These are phyloP conservation scores for Panagrolaimus sp. DNA, from an alignment of 1,140 invertebrate species.

Conservation along the genomic window DNA sequence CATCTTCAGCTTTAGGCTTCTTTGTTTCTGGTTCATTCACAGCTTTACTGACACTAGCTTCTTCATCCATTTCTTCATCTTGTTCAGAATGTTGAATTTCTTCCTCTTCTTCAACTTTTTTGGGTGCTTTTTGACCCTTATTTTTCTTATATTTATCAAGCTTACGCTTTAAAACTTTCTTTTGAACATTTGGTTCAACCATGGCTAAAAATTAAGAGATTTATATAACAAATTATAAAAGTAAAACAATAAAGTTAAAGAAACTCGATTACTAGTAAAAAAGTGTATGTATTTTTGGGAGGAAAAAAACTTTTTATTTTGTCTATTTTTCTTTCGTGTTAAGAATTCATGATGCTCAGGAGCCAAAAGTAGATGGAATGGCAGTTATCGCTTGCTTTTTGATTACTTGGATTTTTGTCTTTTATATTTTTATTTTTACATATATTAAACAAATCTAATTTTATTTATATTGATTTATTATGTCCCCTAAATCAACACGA, in stretches of 20 bases:
- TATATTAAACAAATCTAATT: no score
- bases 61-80: constrained; percentile 39
- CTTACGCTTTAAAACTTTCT: constrained; percentile 72
- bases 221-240: background rate
- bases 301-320: background rate
- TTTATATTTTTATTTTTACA: no score
- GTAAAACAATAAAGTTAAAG: constrained; percentile 8
- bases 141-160: constrained; percentile 71
- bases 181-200: constrained; percentile 67
- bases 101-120: constrained; percentile 62
- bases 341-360: no score
- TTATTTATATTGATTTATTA: no score
- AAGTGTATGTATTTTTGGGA: no score
- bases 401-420: no score
- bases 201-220: background rate
- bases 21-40: constrained; percentile 46
- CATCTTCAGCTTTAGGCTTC: constrained; percentile 9
- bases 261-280: constrained; percentile 10
- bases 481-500: no score
- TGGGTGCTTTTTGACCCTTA: constrained; percentile 64
- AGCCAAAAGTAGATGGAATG: no score
- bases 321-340: no score
- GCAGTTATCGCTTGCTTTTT: no score
- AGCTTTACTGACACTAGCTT: constrained; percentile 23
- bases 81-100: constrained; percentile 14